phyloP scores from a whole-genome alignment of 2,888 invertebrate species.

The Scaptomyza caliginosa region DNA sequence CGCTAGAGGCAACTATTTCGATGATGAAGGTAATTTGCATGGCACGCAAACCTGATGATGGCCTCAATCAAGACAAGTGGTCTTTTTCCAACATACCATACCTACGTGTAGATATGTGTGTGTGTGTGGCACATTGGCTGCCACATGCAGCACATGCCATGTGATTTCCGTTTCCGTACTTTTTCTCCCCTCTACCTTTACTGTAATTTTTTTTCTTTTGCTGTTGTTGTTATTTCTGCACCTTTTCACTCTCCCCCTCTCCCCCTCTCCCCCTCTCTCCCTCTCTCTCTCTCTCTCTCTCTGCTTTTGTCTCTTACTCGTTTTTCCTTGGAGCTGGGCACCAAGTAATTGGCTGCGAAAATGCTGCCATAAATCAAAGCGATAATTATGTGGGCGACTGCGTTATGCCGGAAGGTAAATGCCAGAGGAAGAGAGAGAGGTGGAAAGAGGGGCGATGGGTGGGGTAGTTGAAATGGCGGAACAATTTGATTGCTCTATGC shows the following conservation, averaged over 20 bases:
- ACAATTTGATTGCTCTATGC: conserved; percentile 32
- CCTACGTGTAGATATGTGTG: neutral
- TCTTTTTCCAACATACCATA: neutral
- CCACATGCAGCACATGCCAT: conserved; percentile 41
- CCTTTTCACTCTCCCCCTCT: neutral
- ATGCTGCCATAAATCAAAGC: conserved; percentile 77
- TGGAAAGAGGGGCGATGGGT: neutral
- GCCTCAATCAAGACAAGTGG: conserved; percentile 24
- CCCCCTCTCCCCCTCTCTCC: neutral
- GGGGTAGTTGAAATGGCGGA: conserved; percentile 17
- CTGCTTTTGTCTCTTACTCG: neutral
- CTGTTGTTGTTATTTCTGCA: conserved; percentile 13
- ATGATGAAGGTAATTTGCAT: conserved; percentile 41
- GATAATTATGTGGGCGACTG: conserved; percentile 81
- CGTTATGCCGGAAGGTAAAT: conserved; percentile 37
- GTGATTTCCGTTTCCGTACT: conserved; percentile 62
- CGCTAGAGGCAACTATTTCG: neutral
- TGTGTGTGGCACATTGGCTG: conserved; percentile 21
- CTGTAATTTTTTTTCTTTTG: conserved; percentile 8
- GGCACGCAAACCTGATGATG: conserved; percentile 47
- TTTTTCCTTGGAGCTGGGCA: conserved; percentile 21
- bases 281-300: neutral
- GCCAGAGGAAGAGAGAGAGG: neutral
- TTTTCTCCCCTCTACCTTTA: conserved; percentile 24
- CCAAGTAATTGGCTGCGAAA: conserved; percentile 78